These are phyloP conservation scores for Enteromius radiatus DNA, from an alignment of 2,797 vertebrate genomes.

Conservation along the genomic window DNA sequence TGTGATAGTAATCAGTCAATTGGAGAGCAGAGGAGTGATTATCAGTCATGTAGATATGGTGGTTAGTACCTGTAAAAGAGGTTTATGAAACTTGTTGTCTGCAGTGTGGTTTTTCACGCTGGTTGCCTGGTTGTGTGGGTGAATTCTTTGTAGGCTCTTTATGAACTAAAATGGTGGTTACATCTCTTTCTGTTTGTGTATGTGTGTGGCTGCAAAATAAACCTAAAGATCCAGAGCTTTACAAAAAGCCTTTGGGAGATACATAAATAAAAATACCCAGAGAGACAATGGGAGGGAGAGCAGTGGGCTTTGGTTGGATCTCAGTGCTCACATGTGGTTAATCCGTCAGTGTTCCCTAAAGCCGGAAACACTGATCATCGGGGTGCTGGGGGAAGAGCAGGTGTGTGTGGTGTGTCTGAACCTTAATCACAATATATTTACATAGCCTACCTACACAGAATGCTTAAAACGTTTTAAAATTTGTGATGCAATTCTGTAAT, in stretches of 20 bases:
- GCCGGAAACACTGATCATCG: slow-evolving; percentile 60
- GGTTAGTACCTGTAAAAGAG: slow-evolving; percentile 39
- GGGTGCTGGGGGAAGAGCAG: slow-evolving; percentile 47
- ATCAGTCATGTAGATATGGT: slow-evolving; percentile 40
- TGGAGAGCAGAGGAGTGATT: slow-evolving; percentile 43
- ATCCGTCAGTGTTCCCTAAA: slow-evolving; percentile 62
- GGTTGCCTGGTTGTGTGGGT: slow-evolving; percentile 47
- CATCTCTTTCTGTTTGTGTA: slow-evolving; percentile 29
- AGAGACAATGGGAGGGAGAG: neutral
- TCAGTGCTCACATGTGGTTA: slow-evolving; percentile 61
- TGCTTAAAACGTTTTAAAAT: neutral
- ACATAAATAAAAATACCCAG: slow-evolving; percentile 51
- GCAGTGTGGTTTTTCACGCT: slow-evolving; percentile 46
- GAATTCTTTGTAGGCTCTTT: slow-evolving; percentile 52
- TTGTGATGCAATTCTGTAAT: neutral
- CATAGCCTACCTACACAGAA: neutral
- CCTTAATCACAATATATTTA: slow-evolving; percentile 20
- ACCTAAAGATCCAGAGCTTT: slow-evolving; percentile 52
- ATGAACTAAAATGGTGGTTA: slow-evolving; percentile 48
- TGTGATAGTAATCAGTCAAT: slow-evolving; percentile 18
- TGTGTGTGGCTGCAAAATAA: slow-evolving; percentile 44
- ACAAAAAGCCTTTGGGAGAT: slow-evolving; percentile 54
- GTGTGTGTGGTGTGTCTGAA: slow-evolving; percentile 33
- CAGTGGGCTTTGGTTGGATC: slow-evolving; percentile 55
- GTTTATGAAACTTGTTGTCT: slow-evolving; percentile 50